A percentile compares a stretch with the other conserved stretches of the same genome.
Evolutionary conservation across 2,888 invertebrate species (phyloP).

Genomic region (Tetramorium bicarinatum): DNA sequence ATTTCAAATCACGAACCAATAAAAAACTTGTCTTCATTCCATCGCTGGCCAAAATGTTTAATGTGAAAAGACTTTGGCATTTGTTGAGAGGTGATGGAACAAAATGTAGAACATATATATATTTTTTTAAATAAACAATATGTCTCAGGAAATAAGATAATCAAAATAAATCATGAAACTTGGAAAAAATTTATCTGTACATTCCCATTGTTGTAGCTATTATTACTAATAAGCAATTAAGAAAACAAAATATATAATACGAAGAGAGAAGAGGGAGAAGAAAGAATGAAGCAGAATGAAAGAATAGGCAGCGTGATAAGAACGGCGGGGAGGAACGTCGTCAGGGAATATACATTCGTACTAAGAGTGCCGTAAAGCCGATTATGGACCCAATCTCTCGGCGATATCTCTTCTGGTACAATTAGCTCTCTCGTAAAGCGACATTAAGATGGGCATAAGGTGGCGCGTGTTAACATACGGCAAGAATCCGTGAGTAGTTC

Average conservation of each 20-base stretch:
- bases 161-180: too few relatives aligned
- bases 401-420: constrained; percentile 74
- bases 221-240: background rate
- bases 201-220: background rate
- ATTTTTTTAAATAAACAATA: too few relatives aligned
- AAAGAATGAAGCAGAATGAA: background rate
- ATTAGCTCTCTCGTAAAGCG: constrained; percentile 78
- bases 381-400: constrained; percentile 75
- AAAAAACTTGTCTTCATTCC: too few relatives aligned
- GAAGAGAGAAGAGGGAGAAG: background rate
- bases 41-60: too few relatives aligned
- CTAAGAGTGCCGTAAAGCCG: constrained; percentile 74
- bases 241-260: background rate
- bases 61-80: too few relatives aligned
- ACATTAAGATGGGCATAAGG: constrained; percentile 68
- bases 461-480: constrained; percentile 78
- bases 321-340: constrained; percentile 4
- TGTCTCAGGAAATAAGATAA: too few relatives aligned
- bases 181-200: background rate
- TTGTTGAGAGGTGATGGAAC: too few relatives aligned
- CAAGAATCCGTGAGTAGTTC: constrained; percentile 68
- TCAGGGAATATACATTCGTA: constrained; percentile 18
- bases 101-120: too few relatives aligned
- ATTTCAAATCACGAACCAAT: too few relatives aligned
- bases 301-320: constrained; percentile 10